These are phyloP conservation scores for Epinotia ramella DNA, from an alignment of 2,888 invertebrate species.

Conservation along the genomic window DNA sequence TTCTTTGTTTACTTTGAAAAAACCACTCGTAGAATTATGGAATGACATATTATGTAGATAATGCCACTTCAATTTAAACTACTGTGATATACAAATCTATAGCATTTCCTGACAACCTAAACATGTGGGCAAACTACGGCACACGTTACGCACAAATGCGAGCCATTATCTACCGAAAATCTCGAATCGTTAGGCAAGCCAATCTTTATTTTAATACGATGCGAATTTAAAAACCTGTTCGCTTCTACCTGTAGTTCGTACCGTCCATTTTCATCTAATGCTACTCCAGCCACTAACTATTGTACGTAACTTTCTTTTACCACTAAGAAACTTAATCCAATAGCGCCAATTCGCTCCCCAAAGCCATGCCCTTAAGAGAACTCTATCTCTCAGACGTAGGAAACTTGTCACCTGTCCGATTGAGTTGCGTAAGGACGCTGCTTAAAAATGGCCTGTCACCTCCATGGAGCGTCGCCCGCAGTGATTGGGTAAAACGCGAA, in stretches of 20 bases:
- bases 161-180: too few species aligned
- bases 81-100: too few species aligned
- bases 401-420: conserved; percentile 62
- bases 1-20: too few species aligned
- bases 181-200: too few species aligned
- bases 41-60: too few species aligned
- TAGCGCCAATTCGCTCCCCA: conserved; percentile 22
- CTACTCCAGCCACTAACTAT: background rate
- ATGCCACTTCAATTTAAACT: too few species aligned
- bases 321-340: conserved; percentile 16
- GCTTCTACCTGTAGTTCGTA: background rate
- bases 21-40: too few species aligned
- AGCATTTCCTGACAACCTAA: too few species aligned
- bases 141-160: too few species aligned
- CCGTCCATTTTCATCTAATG: background rate
- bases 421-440: conserved; percentile 58
- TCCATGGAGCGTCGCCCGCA: conserved; percentile 46
- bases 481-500: conserved; percentile 30
- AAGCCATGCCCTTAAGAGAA: conserved; percentile 29
- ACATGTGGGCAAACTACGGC: too few species aligned
- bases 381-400: conserved; percentile 50
- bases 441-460: conserved; percentile 58
- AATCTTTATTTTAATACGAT: background rate
- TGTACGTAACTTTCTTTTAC: background rate
- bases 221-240: background rate